Evolutionary conservation across 2,888 invertebrate species (phyloP).

Genomic region (Polyommatus iphigenia): DNA sequence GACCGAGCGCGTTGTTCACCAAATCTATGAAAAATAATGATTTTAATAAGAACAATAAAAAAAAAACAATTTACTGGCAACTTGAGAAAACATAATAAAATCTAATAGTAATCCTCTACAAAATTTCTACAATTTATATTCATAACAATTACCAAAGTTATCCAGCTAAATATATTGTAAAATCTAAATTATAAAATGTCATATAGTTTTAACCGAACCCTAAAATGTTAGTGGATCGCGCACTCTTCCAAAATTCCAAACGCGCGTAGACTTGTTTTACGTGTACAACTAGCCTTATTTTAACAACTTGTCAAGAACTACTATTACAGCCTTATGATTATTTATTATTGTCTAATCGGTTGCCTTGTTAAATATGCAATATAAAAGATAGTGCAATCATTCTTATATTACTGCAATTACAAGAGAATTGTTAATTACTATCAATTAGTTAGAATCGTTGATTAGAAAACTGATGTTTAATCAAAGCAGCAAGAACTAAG

Average conservation of each 20-base stretch:
- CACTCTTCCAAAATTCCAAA: no score
- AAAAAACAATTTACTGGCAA: no score
- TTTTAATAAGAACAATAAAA: no score
- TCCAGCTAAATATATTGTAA: no score
- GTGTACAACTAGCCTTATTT: neutral
- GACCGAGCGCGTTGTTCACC: no score
- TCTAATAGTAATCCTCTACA: no score
- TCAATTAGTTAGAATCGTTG: neutral
- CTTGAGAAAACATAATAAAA: no score
- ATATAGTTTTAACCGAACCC: neutral
- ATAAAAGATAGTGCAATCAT: constrained; percentile 1
- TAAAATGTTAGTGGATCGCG: neutral
- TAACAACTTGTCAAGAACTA: neutral
- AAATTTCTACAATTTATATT: no score
- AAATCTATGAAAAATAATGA: no score
- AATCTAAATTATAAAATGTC: no score
- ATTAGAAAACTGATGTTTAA: neutral
- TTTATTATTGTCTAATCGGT: neutral
- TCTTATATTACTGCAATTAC: neutral
- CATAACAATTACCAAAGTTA: no score
- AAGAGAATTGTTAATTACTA: neutral
- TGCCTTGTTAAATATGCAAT: neutral
- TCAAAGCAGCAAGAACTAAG: neutral
- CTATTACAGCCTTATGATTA: neutral
- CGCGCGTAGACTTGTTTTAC: neutral